Evolutionary conservation across 2,113 vertebrate genomes (phyloP).

Genomic region (Scophthalmus maximus): DNA sequence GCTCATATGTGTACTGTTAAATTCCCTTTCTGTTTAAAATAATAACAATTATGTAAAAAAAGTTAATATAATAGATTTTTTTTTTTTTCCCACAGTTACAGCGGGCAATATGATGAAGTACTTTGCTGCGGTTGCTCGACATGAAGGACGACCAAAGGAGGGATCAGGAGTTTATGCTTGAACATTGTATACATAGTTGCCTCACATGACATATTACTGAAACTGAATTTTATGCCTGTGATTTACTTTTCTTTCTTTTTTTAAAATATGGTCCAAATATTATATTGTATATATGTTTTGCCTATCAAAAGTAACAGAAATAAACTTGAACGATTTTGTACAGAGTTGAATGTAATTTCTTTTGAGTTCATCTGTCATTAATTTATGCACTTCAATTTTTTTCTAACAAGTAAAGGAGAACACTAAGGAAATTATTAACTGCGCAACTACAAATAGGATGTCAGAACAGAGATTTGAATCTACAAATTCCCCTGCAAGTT

Average conservation of each 20-base stretch:
- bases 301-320: slow-evolving; percentile 64
- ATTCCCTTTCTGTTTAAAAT: too few relatives aligned
- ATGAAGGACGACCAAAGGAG: slow-evolving; percentile 36
- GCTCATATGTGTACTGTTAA: too few relatives aligned
- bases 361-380: not conserved
- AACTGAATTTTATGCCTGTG: slow-evolving; percentile 60
- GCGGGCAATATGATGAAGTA: slow-evolving; percentile 80
- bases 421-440: not conserved
- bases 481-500: not conserved
- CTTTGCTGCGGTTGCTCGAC: slow-evolving; percentile 80
- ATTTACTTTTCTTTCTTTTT: too few relatives aligned
- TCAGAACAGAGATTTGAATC: too few relatives aligned
- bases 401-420: not conserved
- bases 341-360: not conserved
- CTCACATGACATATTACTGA: slow-evolving; percentile 41
- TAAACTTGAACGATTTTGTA: slow-evolving; percentile 73
- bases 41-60: too few relatives aligned
- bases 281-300: slow-evolving; percentile 59
- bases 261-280: slow-evolving; percentile 34
- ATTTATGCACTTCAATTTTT: not conserved
- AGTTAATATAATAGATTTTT: not conserved
- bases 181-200: slow-evolving; percentile 28
- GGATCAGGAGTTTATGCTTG: slow-evolving; percentile 24
- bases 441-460: not conserved
- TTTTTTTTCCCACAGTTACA: slow-evolving; percentile 78